These are phyloP conservation scores for Noctua fimbriata DNA, from an alignment of 2,888 invertebrate species.

Conservation along the genomic window DNA sequence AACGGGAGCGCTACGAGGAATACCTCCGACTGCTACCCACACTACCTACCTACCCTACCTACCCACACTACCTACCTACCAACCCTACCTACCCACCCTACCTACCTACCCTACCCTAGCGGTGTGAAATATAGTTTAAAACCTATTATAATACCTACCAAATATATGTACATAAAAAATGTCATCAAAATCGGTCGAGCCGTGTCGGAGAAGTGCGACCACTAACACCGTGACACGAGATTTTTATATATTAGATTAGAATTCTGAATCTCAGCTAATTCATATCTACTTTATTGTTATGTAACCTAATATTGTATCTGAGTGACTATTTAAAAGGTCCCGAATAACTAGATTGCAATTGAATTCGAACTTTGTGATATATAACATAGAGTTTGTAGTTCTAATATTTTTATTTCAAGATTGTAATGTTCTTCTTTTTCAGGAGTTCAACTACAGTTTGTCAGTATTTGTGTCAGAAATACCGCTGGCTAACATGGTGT, in stretches of 20 bases:
- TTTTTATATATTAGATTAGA: neutral
- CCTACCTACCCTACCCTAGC: too few relatives aligned
- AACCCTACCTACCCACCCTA: too few relatives aligned
- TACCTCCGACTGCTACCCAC: too few relatives aligned
- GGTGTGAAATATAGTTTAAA: too few relatives aligned
- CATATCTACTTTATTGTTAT: neutral
- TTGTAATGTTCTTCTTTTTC: slow-evolving; percentile 33
- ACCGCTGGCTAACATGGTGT: slow-evolving; percentile 88
- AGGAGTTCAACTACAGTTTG: slow-evolving; percentile 90
- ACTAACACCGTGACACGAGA: too few relatives aligned
- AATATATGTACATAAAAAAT: too few relatives aligned
- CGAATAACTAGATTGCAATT: neutral
- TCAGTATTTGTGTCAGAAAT: slow-evolving; percentile 92
- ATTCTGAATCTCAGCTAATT: neutral
- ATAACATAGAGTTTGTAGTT: neutral
- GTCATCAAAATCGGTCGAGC: too few relatives aligned
- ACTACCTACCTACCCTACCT: too few relatives aligned
- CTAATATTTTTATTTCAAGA: neutral
- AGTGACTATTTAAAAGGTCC: neutral
- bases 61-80: too few relatives aligned
- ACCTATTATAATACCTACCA: too few relatives aligned
- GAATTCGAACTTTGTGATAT: neutral
- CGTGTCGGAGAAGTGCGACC: too few relatives aligned
- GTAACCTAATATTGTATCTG: neutral
- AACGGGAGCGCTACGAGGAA: too few relatives aligned